phyloP scores from a whole-genome alignment of 2,888 invertebrate species.

The Lacanobia oleracea region DNA sequence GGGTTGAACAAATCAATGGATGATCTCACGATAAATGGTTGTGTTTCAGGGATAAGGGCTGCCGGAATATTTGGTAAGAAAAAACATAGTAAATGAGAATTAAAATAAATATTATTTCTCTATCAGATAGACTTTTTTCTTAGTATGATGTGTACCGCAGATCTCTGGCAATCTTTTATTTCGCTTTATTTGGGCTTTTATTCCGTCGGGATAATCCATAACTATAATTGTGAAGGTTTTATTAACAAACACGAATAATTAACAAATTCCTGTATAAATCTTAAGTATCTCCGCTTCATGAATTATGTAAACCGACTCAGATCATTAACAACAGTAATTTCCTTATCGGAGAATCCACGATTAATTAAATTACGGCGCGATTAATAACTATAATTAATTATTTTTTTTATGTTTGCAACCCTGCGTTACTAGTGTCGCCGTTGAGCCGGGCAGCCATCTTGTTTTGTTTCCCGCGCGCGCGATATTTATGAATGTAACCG shows the following conservation, averaged over 20 bases:
- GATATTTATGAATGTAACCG: conserved; percentile 73
- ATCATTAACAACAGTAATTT: conserved; percentile 54
- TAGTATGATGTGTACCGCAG: background rate
- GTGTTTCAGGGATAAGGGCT: background rate
- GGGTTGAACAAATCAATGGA: conserved; percentile 62
- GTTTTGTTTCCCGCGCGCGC: conserved; percentile 71
- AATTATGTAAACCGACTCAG: conserved; percentile 46
- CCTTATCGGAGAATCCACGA: conserved; percentile 50
- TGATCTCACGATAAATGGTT: conserved; percentile 1
- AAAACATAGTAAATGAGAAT: too few species aligned
- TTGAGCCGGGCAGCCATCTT: conserved; percentile 68
- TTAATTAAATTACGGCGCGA: conserved; percentile 46
- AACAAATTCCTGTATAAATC: conserved; percentile 43
- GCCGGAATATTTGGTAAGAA: background rate
- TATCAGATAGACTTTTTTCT: background rate
- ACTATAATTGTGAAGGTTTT: background rate
- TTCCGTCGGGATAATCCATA: background rate
- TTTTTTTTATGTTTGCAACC: conserved; percentile 61
- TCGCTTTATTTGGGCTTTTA: too few species aligned
- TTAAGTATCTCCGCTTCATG: conserved; percentile 30
- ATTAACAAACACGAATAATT: conserved; percentile 9
- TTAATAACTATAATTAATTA: conserved; percentile 49
- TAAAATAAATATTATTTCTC: background rate
- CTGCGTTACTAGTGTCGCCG: conserved; percentile 63
- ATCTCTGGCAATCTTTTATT: background rate